Percentiles rank a stretch among this genome's conserved stretches.
Evolutionary conservation across 2,888 invertebrate genomes (phyloP).

Genomic region (Tineola bisselliella): DNA sequence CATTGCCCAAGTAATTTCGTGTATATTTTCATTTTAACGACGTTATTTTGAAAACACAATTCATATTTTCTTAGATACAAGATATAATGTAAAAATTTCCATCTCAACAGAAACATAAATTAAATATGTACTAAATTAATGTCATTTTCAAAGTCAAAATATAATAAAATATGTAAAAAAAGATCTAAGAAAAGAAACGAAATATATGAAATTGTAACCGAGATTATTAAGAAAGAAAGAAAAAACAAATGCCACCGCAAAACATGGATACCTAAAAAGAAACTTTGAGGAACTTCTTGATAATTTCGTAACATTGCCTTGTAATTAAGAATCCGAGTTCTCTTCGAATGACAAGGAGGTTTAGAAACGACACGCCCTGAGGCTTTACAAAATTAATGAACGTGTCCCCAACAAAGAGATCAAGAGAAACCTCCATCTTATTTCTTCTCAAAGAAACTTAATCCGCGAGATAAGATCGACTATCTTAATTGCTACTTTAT

Average conservation of each 20-base stretch:
- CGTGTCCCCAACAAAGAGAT: constrained; percentile 33
- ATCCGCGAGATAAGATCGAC: constrained; percentile 4
- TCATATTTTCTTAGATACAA: neutral
- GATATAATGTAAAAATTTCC: too few species aligned
- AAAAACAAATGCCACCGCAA: neutral
- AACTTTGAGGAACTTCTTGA: constrained; percentile 12
- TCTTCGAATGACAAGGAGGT: constrained; percentile 26
- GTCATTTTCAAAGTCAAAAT: too few species aligned
- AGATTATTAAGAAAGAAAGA: neutral
- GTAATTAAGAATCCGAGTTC: constrained; percentile 29
- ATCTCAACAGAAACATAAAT: too few species aligned
- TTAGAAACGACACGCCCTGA: constrained; percentile 24
- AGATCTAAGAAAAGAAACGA: neutral
- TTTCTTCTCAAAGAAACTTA: constrained; percentile 17
- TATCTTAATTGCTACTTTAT: constrained; percentile 8
- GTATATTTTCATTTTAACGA: constrained; percentile 4
- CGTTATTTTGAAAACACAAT: neutral
- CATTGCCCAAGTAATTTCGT: constrained; percentile 3
- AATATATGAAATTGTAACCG: too few species aligned
- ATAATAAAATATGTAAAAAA: neutral
- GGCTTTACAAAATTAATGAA: constrained; percentile 32
- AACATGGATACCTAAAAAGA: neutral
- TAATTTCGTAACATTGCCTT: constrained; percentile 13
- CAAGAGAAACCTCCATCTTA: constrained; percentile 30
- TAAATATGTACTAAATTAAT: too few species aligned